A percentile compares a stretch with the other conserved stretches of the same genome.
These are phyloP conservation scores for Octodonta nipae DNA, from an alignment of 2,888 invertebrate species.

Conservation along the genomic window DNA sequence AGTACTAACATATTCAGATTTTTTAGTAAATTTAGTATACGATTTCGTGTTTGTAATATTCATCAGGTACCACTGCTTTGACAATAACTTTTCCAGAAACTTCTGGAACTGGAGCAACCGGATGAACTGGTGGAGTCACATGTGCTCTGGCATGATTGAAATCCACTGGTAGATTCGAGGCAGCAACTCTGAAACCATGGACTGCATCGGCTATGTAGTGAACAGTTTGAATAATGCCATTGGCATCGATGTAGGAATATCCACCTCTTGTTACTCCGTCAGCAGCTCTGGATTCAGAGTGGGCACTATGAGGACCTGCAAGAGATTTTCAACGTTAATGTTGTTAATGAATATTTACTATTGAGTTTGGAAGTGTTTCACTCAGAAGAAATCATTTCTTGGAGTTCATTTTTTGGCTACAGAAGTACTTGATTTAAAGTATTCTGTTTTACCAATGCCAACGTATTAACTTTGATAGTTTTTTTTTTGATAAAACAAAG, in stretches of 20 bases:
- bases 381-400: too few relatives aligned
- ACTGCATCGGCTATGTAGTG: slow-evolving; percentile 48
- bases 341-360: too few relatives aligned
- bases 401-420: too few relatives aligned
- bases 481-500: too few relatives aligned
- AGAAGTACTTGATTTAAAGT: too few relatives aligned
- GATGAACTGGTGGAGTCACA: slow-evolving; percentile 4
- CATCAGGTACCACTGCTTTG: slow-evolving; percentile 8
- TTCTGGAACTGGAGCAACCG: slow-evolving; percentile 7
- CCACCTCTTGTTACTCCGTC: slow-evolving; percentile 51
- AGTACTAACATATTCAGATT: too few relatives aligned
- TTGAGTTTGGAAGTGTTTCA: too few relatives aligned
- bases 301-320: slow-evolving; percentile 45
- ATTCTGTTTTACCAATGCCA: too few relatives aligned
- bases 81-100: slow-evolving; percentile 7
- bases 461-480: too few relatives aligned
- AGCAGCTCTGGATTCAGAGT: slow-evolving; percentile 45
- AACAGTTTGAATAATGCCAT: slow-evolving; percentile 50
- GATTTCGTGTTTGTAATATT: slow-evolving; percentile 16
- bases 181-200: slow-evolving; percentile 52
- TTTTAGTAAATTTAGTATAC: slow-evolving; percentile 15
- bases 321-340: too few relatives aligned
- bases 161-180: slow-evolving; percentile 45
- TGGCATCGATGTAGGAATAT: slow-evolving; percentile 56
- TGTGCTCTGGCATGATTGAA: slow-evolving; percentile 8